Evolutionary conservation across 2,113 vertebrate species (phyloP).

Genomic region (Mellivora capensis): DNA sequence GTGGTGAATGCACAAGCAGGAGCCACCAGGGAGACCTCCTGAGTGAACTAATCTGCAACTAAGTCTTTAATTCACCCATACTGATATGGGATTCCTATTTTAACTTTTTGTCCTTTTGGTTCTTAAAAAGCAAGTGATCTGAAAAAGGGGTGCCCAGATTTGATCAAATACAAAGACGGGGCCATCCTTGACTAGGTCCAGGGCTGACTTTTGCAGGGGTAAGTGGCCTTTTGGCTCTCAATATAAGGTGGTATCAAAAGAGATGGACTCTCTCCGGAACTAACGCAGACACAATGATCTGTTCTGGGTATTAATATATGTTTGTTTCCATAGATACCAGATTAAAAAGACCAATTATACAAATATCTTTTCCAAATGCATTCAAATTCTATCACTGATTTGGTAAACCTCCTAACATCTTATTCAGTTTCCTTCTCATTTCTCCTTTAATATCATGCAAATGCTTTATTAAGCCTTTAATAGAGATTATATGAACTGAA

Average conservation of each 20-base stretch:
- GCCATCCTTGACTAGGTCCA: background rate
- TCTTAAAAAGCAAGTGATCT: background rate
- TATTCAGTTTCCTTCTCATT: background rate
- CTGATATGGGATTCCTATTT: background rate
- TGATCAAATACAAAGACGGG: background rate
- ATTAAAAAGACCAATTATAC: conserved; percentile 46
- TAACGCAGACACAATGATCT: background rate
- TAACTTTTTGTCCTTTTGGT: background rate
- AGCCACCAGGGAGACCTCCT: too few relatives aligned
- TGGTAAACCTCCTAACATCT: conserved; percentile 16
- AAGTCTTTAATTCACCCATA: background rate
- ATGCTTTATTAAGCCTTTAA: conserved; percentile 36
- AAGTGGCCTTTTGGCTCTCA: background rate
- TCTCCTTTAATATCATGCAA: conserved; percentile 41
- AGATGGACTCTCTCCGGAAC: background rate
- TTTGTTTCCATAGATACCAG: conserved; percentile 61
- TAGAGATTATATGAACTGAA: conserved; percentile 10
- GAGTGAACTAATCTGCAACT: background rate
- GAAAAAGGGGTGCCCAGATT: background rate
- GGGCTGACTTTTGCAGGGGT: background rate
- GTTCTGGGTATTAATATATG: conserved; percentile 36
- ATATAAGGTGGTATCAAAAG: background rate
- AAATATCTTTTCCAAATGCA: conserved; percentile 43
- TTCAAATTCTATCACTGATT: conserved; percentile 41
- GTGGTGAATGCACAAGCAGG: too few relatives aligned